phyloP scores from a whole-genome alignment of 2,888 invertebrate genomes.

The Harmothoe impar region DNA sequence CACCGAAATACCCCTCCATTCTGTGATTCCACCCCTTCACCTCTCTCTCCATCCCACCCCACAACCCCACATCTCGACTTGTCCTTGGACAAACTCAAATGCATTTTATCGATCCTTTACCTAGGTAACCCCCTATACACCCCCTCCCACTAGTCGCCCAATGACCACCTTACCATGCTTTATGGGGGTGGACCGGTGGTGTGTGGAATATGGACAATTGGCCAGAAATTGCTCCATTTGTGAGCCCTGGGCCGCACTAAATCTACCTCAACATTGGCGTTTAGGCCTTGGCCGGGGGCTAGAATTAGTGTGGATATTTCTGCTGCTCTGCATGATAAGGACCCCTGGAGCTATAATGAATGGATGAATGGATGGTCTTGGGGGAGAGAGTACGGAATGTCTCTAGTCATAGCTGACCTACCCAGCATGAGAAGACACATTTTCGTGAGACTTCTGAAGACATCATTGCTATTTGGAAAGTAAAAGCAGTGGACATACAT shows the following conservation, averaged over 20 bases:
- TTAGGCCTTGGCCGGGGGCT: not conserved
- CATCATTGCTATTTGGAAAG: too few relatives aligned
- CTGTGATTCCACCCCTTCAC: not conserved
- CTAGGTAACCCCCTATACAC: not conserved
- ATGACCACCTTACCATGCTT: not conserved
- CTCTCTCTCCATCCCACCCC: not conserved
- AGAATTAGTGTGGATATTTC: constrained; percentile 22
- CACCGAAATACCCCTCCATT: not conserved
- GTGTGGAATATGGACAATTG: constrained; percentile 25
- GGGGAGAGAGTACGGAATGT: too few relatives aligned
- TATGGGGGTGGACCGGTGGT: not conserved
- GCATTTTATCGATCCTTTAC: not conserved
- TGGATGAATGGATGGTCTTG: not conserved
- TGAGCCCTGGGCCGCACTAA: not conserved
- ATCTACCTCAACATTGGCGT: constrained; percentile 15
- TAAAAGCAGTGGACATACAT: too few relatives aligned
- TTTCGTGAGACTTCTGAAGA: too few relatives aligned
- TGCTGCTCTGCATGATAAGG: not conserved
- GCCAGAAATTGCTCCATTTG: constrained; percentile 28
- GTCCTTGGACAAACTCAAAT: not conserved
- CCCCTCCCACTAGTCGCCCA: not conserved
- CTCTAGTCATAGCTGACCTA: too few relatives aligned
- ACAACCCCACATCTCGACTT: not conserved
- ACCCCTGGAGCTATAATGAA: not conserved
- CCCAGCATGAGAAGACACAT: too few relatives aligned